Percentiles rank a stretch among this genome's conserved stretches.
Conservation (phyloP, 2,797 vertebrate genomes). For the Peromyscus eremicus region DNA sequence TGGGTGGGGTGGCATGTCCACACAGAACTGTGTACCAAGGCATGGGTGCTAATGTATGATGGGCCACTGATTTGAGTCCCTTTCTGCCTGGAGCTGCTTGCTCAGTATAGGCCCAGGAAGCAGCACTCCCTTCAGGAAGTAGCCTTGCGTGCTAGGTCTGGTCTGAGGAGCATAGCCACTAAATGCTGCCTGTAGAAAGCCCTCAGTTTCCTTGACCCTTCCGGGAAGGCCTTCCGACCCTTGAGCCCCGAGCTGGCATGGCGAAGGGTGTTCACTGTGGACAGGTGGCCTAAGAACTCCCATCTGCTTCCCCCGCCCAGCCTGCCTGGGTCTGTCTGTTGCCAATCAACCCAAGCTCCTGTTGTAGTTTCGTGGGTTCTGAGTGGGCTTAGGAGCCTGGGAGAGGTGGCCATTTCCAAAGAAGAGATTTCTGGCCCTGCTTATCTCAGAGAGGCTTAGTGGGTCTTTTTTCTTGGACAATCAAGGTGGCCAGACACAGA, state of each 20-base stretch:
- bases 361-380: background rate
- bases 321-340: background rate
- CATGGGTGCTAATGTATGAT: fast-evolving
- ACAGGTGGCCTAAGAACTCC: background rate
- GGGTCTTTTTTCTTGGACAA: background rate
- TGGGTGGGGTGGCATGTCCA: background rate
- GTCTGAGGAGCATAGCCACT: background rate
- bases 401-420: background rate
- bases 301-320: background rate
- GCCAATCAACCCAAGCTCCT: background rate
- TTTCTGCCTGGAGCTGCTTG: background rate
- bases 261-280: background rate
- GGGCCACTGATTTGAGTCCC: background rate
- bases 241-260: background rate
- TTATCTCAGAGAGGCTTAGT: background rate
- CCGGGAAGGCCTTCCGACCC: background rate
- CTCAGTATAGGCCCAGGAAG: background rate
- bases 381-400: background rate
- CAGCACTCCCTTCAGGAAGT: background rate
- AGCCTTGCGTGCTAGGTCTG: background rate
- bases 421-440: background rate
- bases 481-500: background rate
- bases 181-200: background rate
- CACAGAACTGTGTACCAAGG: background rate
- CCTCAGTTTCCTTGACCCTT: background rate